Evolutionary conservation across 2,888 invertebrate genomes (phyloP).

Genomic region (Noctuana brunneofusca): DNA sequence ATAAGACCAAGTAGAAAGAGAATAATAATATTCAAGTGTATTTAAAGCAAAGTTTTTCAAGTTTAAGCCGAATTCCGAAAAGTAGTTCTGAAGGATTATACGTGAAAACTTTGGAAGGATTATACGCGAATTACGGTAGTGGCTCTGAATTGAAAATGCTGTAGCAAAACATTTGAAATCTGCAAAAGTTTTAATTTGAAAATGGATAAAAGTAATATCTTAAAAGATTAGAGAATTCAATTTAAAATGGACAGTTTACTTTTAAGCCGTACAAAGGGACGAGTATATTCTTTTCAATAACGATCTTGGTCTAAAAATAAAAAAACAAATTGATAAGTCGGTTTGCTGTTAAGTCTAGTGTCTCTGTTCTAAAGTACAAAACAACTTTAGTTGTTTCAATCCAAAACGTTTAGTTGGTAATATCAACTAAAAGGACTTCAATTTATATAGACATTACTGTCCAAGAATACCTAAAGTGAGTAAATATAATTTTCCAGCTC

Average conservation of each 20-base stretch:
- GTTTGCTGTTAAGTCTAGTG: too few species aligned
- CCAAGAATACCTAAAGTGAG: too few species aligned
- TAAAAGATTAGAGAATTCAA: neutral
- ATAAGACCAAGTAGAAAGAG: neutral
- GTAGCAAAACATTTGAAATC: conserved; percentile 13
- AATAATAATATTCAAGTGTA: conserved; percentile 8
- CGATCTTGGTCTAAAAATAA: too few species aligned
- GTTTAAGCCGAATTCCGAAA: conserved; percentile 13
- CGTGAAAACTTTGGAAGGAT: conserved; percentile 13
- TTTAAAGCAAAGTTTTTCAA: conserved; percentile 17
- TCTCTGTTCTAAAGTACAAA: too few species aligned
- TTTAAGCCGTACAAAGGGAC: too few species aligned
- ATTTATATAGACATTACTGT: too few species aligned
- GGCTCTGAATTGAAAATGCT: conserved; percentile 18
- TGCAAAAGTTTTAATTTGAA: conserved; percentile 2
- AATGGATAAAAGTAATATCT: conserved; percentile 4
- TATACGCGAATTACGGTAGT: conserved; percentile 24
- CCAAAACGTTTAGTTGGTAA: too few species aligned
- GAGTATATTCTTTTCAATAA: too few species aligned
- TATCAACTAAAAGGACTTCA: too few species aligned
- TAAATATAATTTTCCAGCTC: too few species aligned
- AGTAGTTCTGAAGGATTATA: conserved; percentile 9
- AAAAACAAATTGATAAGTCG: too few species aligned
- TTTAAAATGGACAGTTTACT: conserved; percentile 5
- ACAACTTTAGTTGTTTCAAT: too few species aligned